Evolutionary conservation across 92 coral and sea anemone genomes (phyloP).

Genomic region (Chrysogorgia sp.): DNA sequence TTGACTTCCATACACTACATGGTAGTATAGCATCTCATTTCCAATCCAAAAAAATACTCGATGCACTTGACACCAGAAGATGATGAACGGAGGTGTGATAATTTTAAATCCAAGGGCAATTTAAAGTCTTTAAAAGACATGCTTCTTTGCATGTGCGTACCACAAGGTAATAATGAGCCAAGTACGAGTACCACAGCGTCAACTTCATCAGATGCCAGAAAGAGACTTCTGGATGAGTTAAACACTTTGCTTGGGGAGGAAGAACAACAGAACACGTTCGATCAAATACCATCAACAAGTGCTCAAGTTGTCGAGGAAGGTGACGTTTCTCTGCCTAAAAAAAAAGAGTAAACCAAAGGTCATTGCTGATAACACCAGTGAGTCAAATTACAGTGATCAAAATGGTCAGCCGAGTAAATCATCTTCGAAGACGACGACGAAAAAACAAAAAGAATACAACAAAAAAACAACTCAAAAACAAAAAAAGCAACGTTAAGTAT

Average conservation of each 20-base stretch:
- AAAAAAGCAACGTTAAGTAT: too few species aligned
- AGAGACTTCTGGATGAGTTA: background rate
- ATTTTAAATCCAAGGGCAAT: background rate
- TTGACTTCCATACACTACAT: background rate
- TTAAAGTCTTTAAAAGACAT: background rate
- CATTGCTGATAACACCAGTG: background rate
- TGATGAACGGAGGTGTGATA: background rate
- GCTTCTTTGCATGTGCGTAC: background rate
- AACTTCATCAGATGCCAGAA: background rate
- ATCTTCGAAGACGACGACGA: too few species aligned
- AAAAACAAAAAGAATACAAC: too few species aligned
- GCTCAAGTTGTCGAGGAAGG: background rate
- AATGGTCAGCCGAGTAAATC: too few species aligned
- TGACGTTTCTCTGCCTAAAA: background rate
- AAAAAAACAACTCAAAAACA: too few species aligned
- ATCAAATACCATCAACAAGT: background rate
- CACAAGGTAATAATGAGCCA: background rate
- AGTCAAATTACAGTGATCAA: too few species aligned
- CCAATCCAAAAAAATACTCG: background rate
- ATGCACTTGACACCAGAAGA: background rate
- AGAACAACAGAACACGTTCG: background rate
- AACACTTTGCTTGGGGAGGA: background rate
- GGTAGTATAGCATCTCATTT: background rate
- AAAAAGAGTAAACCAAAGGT: background rate
- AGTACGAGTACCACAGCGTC: background rate